Evolutionary conservation across 2,113 vertebrate genomes (phyloP).

Genomic region (Cariama cristata): DNA sequence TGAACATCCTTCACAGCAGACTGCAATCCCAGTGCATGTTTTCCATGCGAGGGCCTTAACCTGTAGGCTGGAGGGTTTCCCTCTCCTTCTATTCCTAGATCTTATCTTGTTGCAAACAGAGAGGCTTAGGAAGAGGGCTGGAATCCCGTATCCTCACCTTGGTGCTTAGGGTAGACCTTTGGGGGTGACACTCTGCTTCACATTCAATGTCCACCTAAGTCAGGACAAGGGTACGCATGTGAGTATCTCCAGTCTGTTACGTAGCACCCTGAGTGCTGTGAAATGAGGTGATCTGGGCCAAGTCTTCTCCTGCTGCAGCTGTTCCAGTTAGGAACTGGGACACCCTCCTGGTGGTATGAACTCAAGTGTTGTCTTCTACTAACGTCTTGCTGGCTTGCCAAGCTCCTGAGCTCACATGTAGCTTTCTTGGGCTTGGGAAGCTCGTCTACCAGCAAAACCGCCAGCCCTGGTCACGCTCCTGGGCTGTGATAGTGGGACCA

Average conservation of each 20-base stretch:
- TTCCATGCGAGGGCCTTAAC: background rate
- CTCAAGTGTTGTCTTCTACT: background rate
- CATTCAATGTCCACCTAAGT: background rate
- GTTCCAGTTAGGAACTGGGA: background rate
- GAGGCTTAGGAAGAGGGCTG: background rate
- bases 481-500: background rate
- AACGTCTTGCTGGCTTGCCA: rapidly evolving
- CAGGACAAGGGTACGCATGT: background rate
- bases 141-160: background rate
- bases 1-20: background rate
- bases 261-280: rapidly evolving
- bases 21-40: rapidly evolving
- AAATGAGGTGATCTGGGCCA: background rate
- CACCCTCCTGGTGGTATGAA: background rate
- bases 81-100: background rate
- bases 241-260: background rate
- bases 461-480: rapidly evolving
- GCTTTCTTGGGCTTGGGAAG: rapidly evolving
- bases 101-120: background rate
- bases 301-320: background rate
- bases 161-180: background rate
- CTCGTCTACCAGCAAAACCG: background rate
- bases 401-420: background rate
- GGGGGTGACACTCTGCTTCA: rapidly evolving
- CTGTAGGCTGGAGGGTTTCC: background rate